These are phyloP conservation scores for Cheumatopsyche charites DNA, from an alignment of 1,140 invertebrate species.

Conservation along the genomic window DNA sequence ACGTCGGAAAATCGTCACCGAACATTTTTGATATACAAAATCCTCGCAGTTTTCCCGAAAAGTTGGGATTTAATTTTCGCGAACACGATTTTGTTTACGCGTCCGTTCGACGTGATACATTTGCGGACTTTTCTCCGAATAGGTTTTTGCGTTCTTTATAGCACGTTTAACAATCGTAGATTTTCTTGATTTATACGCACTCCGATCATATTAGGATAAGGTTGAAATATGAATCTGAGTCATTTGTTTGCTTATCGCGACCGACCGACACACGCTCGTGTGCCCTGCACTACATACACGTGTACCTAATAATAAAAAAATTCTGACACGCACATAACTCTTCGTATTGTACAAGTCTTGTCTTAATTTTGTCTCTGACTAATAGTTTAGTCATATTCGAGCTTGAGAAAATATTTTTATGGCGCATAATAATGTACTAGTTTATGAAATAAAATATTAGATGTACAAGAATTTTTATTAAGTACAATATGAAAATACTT, in stretches of 20 bases:
- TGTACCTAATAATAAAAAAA: too few species aligned
- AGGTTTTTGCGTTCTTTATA: slow-evolving; percentile 14
- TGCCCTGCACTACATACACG: too few species aligned
- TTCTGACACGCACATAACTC: too few species aligned
- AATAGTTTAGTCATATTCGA: too few species aligned
- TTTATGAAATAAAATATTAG: too few species aligned
- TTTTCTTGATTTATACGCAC: slow-evolving; percentile 24
- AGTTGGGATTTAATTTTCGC: background rate
- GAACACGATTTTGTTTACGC: background rate
- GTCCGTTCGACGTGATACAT: background rate
- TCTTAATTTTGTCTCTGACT: too few species aligned
- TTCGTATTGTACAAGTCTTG: too few species aligned
- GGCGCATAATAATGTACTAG: too few species aligned
- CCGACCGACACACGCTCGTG: background rate
- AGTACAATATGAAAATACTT: too few species aligned
- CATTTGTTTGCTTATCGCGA: slow-evolving; percentile 26
- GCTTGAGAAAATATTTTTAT: too few species aligned
- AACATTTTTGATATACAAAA: background rate
- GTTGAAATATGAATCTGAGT: slow-evolving; percentile 25
- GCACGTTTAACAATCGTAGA: slow-evolving; percentile 26
- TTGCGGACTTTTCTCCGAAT: slow-evolving; percentile 14
- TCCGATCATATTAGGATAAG: slow-evolving; percentile 26
- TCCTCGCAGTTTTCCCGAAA: background rate
- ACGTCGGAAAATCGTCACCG: too few species aligned
- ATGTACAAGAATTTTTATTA: too few species aligned